Evolutionary conservation across 1,140 invertebrate species (phyloP), one percentile per base, ranked within the genome.

Genomic region (Idris sp.): DNA sequence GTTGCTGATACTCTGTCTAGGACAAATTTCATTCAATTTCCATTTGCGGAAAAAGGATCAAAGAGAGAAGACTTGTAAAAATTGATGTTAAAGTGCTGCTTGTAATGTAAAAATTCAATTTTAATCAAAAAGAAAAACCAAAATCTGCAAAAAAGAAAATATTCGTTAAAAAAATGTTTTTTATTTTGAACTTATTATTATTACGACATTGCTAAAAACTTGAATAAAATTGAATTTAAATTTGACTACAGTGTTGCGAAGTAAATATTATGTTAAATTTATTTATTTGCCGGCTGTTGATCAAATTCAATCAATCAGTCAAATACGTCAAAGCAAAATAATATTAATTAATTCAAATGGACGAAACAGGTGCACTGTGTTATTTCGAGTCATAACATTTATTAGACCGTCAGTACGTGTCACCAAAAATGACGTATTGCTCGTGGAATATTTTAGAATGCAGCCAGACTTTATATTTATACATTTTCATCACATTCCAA

Each of bases 11-110:
- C 62, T n/a, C n/a, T 48, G 51, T 54, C 53, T 58, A 43, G 33
- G 59, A 49, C 16, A 53, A 74, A 81, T 53, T 81, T 82, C 75
- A 78, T 82, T 83, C 74, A 74, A 81, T 81, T 80, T 80, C 43
- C 64, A 15, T 18, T 53, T 48, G 18, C 9, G 7, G 2, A 28
- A 30, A 48, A 54, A 38, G 30, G 25, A 38, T 54, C 8, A 26
- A 28, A 30, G 30, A 54, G n/a, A n/a, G n/a, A n/a, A n/a, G n/a
- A n/a, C n/a, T n/a, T n/a, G n/a, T n/a, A n/a, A n/a, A n/a, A n/a
- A n/a, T n/a, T n/a, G n/a, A n/a, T n/a, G n/a, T n/a, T n/a, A n/a
- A n/a, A n/a, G n/a, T n/a, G n/a, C n/a, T n/a, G n/a, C n/a, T n/a
- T n/a, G n/a, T n/a, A n/a, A n/a, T n/a, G n/a, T n/a, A n/a, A n/a